phyloP scores from a whole-genome alignment of 2,113 vertebrate species.

The Tychaedon coryphoeus region DNA sequence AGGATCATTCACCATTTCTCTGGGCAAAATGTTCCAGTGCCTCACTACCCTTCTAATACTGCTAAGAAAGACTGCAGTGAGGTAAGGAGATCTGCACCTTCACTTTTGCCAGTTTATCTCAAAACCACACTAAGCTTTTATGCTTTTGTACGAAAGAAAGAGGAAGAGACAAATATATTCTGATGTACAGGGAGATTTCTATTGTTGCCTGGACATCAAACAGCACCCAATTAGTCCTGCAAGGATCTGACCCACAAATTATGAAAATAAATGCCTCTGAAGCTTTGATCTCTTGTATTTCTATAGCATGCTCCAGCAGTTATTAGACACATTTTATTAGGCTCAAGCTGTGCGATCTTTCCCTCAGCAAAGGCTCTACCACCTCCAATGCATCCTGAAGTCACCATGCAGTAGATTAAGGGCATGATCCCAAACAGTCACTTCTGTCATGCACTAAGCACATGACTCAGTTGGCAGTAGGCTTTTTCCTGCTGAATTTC shows the following conservation, averaged over 20 bases:
- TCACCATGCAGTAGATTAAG: slow-evolving; percentile 14
- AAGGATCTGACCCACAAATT: slow-evolving; percentile 56
- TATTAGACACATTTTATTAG: slow-evolving; percentile 7
- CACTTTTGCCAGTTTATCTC: neutral
- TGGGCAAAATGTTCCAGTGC: neutral
- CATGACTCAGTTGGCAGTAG: slow-evolving; percentile 10
- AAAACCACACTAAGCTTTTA: neutral
- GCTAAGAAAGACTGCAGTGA: neutral
- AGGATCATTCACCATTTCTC: neutral
- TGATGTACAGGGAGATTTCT: slow-evolving; percentile 20
- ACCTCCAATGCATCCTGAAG: neutral
- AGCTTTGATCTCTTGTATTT: neutral
- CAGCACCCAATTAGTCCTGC: slow-evolving; percentile 47
- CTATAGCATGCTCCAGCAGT: neutral
- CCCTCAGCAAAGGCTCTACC: neutral
- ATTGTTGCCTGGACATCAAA: slow-evolving; percentile 58
- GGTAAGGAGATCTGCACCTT: neutral
- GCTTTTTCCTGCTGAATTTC: slow-evolving; percentile 35
- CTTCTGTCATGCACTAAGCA: slow-evolving; percentile 30
- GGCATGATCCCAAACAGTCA: slow-evolving; percentile 43
- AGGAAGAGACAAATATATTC: neutral
- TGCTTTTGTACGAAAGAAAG: neutral
- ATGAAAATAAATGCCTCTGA: slow-evolving; percentile 39
- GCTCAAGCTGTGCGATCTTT: neutral
- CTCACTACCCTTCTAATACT: neutral